Percentiles rank a stretch among this genome's conserved stretches.
These are phyloP conservation scores for Dipodomys ordii DNA, from an alignment of 2,113 vertebrate genomes.

Conservation along the genomic window DNA sequence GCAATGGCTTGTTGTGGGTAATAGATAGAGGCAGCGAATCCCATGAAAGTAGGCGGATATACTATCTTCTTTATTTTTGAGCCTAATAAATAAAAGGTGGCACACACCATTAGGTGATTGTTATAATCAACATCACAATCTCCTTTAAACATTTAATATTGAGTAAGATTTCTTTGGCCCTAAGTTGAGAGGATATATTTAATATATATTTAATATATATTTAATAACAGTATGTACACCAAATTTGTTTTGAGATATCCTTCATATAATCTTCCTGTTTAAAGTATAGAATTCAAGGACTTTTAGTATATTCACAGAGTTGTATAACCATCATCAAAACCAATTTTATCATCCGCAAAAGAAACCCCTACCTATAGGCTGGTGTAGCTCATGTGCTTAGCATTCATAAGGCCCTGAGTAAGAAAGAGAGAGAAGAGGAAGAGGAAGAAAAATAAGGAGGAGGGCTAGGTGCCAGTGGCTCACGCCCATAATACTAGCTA, in stretches of 20 bases:
- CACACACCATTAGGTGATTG: constrained; percentile 29
- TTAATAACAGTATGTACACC: background rate
- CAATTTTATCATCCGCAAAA: constrained; percentile 42
- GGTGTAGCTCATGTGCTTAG: background rate
- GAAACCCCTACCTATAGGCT: background rate
- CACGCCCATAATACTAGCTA: no score
- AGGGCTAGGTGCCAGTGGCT: no score
- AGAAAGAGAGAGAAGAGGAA: background rate
- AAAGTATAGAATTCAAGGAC: background rate
- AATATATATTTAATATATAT: no score
- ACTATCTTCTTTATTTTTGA: constrained; percentile 93
- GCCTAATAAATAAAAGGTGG: constrained; percentile 86
- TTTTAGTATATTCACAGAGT: background rate
- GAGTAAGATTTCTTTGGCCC: background rate
- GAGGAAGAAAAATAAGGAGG: accelerated
- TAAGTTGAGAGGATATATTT: constrained; percentile 22
- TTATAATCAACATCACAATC: constrained; percentile 47
- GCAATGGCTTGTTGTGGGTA: constrained; percentile 93
- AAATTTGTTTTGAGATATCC: constrained; percentile 1
- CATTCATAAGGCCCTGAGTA: background rate
- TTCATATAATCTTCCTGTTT: constrained; percentile 37
- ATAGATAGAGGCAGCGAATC: constrained; percentile 93
- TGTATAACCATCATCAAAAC: background rate
- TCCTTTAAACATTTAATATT: constrained; percentile 21
- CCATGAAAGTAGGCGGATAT: constrained; percentile 92